Percentiles rank a stretch among this genome's conserved stretches.
Evolutionary conservation across 2,797 vertebrate species (phyloP).

Genomic region (Nannoperca obscura): DNA sequence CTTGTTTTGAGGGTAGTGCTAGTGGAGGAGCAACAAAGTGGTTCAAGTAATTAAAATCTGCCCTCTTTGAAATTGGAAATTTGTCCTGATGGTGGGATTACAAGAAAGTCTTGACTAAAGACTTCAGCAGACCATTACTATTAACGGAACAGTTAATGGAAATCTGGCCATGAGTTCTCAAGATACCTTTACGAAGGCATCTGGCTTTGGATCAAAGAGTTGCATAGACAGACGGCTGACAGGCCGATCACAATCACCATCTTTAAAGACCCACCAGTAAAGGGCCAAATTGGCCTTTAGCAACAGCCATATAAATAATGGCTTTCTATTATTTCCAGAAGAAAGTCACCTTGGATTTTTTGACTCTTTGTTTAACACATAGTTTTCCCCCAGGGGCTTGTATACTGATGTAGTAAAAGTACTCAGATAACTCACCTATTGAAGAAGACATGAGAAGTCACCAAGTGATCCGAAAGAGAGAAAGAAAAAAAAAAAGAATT

Average conservation of each 20-base stretch:
- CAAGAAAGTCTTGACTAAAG: background rate
- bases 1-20: background rate
- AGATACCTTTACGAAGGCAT: background rate
- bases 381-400: background rate
- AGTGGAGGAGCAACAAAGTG: background rate
- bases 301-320: conserved; percentile 36
- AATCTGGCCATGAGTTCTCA: background rate
- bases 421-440: conserved; percentile 80
- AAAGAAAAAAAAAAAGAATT: conserved; percentile 27
- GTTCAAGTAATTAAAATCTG: background rate
- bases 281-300: conserved; percentile 33
- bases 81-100: background rate
- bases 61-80: too few relatives aligned
- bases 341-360: conserved; percentile 44
- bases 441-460: conserved; percentile 40
- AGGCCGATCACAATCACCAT: conserved; percentile 14
- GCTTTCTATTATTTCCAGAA: conserved; percentile 23
- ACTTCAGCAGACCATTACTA: background rate
- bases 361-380: conserved; percentile 26
- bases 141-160: background rate
- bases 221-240: background rate
- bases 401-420: conserved; percentile 26
- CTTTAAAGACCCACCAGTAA: conserved; percentile 29
- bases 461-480: conserved; percentile 28
- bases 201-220: conserved; percentile 2